Evolutionary conservation across 2,888 invertebrate species (phyloP).

Genomic region (Octonoba sinensis): DNA sequence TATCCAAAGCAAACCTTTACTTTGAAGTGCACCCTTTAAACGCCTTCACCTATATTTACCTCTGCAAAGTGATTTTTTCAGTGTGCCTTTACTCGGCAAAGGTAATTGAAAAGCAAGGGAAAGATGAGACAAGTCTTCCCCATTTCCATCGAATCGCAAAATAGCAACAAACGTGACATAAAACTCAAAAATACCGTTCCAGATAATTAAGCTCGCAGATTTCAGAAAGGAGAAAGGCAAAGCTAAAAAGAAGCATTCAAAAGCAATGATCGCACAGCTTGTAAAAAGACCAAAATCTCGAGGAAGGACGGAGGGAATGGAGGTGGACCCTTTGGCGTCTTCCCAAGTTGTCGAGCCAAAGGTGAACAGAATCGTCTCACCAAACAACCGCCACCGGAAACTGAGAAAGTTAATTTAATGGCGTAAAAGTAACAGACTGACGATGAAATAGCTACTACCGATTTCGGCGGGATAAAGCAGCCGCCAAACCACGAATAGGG

Average conservation of each 20-base stretch:
- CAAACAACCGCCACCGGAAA: slow-evolving; percentile 53
- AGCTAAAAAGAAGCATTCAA: slow-evolving; percentile 16
- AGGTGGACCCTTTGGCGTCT: slow-evolving; percentile 29
- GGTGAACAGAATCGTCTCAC: slow-evolving; percentile 37
- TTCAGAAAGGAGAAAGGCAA: slow-evolving; percentile 6
- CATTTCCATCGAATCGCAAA: slow-evolving; percentile 27
- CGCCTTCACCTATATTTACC: too few relatives aligned
- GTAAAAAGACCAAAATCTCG: slow-evolving; percentile 40
- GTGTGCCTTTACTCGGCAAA: too few relatives aligned
- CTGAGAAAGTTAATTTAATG: slow-evolving; percentile 59
- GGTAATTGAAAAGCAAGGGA: too few relatives aligned
- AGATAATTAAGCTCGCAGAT: slow-evolving; percentile 54
- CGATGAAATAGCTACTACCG: slow-evolving; percentile 14
- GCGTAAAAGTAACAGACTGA: slow-evolving; percentile 42
- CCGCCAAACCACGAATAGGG: slow-evolving; percentile 18
- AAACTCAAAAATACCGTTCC: slow-evolving; percentile 51
- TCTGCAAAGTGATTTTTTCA: too few relatives aligned
- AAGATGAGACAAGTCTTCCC: too few relatives aligned
- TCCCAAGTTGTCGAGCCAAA: slow-evolving; percentile 48
- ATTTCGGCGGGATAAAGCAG: background rate
- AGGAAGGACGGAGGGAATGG: background rate
- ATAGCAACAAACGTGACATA: slow-evolving; percentile 44
- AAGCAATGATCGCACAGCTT: slow-evolving; percentile 41
- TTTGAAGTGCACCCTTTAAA: too few relatives aligned
- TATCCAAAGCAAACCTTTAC: too few relatives aligned